Evolutionary conservation across 2,113 vertebrate species (phyloP).

Genomic region (Pyrgilauda ruficollis): DNA sequence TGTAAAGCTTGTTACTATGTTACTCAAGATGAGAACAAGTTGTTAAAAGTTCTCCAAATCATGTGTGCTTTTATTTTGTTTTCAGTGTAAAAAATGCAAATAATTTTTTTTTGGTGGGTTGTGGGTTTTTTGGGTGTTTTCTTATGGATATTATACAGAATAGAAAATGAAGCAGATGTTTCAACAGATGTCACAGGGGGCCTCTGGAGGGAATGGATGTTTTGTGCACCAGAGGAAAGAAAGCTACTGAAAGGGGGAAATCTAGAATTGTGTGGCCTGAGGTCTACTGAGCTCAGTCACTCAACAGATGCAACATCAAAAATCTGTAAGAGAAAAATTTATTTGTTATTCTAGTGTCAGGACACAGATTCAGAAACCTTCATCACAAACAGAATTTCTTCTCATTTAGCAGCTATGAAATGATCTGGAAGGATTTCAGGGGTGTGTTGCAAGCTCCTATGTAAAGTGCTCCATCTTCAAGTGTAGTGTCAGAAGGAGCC

Average conservation of each 20-base stretch:
- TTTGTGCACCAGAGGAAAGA: background rate
- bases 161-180: slow-evolving; percentile 65
- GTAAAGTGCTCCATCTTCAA: background rate
- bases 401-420: background rate
- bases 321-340: background rate
- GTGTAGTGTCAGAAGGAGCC: background rate
- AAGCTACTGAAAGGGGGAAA: background rate
- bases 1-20: background rate
- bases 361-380: background rate
- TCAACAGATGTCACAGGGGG: slow-evolving; percentile 59
- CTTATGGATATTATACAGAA: background rate
- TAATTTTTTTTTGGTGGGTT: background rate
- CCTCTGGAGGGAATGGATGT: slow-evolving; percentile 43
- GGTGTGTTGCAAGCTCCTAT: background rate
- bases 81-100: background rate
- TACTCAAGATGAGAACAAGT: slow-evolving; percentile 36
- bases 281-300: background rate
- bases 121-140: slow-evolving; percentile 22
- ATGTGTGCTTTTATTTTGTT: background rate
- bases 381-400: background rate
- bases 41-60: slow-evolving; percentile 35
- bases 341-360: background rate
- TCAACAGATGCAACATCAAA: background rate
- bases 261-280: slow-evolving; percentile 2
- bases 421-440: background rate